phyloP scores from a whole-genome alignment of 2,113 vertebrate genomes.

The Puma concolor region DNA sequence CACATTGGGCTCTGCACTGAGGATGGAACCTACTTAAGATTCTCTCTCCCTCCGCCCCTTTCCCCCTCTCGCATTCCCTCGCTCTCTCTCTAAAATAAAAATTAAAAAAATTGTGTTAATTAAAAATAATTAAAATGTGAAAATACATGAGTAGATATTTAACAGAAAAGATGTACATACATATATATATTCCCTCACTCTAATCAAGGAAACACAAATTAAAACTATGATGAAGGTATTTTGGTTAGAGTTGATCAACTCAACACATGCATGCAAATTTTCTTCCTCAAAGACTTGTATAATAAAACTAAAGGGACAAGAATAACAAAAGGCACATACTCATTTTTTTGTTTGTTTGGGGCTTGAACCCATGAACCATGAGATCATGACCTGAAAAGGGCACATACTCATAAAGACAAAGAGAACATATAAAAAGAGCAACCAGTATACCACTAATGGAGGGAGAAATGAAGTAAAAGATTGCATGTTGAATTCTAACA shows the following conservation, averaged over 20 bases:
- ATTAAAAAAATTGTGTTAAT: too few species aligned
- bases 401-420: background rate
- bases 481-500: background rate
- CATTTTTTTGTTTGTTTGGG: too few species aligned
- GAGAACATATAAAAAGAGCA: background rate
- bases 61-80: too few species aligned
- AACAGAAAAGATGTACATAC: background rate
- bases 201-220: background rate
- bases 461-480: background rate
- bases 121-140: too few species aligned
- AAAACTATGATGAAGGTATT: background rate
- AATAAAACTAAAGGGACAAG: background rate
- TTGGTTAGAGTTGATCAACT: background rate
- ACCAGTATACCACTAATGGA: background rate
- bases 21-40: too few species aligned
- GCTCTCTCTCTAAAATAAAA: too few species aligned
- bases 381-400: background rate
- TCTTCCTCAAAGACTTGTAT: background rate
- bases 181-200: background rate
- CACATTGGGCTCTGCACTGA: too few species aligned
- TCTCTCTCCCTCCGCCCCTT: too few species aligned
- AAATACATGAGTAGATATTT: background rate
- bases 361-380: too few species aligned
- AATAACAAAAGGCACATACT: background rate
- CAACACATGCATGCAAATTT: background rate